A percentile compares a stretch with the other conserved stretches of the same genome.
Conservation (phyloP, 2,888 invertebrate species). For the Tryphoninae sp. region DNA sequence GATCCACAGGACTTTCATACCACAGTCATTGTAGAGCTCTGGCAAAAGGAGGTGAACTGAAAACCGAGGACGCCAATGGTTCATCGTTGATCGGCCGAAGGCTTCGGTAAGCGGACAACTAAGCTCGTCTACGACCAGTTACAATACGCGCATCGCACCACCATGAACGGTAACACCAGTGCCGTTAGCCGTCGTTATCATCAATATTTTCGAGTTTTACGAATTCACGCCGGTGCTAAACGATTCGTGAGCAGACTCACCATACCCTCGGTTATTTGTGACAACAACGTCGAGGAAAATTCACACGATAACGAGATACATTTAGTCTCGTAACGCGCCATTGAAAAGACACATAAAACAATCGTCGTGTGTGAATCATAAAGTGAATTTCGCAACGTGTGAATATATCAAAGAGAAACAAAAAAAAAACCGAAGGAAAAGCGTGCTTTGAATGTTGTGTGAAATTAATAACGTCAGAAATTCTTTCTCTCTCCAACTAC, state of each 20-base stretch:
- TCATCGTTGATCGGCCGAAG: neutral
- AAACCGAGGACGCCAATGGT: constrained; percentile 40
- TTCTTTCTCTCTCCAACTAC: constrained; percentile 3
- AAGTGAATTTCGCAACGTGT: constrained; percentile 17
- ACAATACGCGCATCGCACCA: constrained; percentile 44
- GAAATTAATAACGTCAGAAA: constrained; percentile 55
- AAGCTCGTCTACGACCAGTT: constrained; percentile 46
- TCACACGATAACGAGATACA: neutral
- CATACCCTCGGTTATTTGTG: neutral
- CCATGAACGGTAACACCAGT: constrained; percentile 51
- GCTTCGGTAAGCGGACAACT: constrained; percentile 31
- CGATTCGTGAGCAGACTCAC: constrained; percentile 12
- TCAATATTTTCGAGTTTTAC: constrained; percentile 17
- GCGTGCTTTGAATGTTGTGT: constrained; percentile 20
- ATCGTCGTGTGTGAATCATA: constrained; percentile 11
- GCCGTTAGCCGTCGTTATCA: constrained; percentile 8
- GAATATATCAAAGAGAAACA: neutral
- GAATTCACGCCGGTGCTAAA: constrained; percentile 8
- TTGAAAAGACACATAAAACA: neutral
- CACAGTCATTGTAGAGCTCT: neutral
- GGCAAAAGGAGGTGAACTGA: constrained; percentile 1
- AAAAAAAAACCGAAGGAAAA: neutral
- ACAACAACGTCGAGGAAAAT: neutral
- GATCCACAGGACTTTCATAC: neutral
- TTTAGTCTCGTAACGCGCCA: neutral